phyloP scores from a whole-genome alignment of 2,113 vertebrate genomes.

The Electrona antarctica region DNA sequence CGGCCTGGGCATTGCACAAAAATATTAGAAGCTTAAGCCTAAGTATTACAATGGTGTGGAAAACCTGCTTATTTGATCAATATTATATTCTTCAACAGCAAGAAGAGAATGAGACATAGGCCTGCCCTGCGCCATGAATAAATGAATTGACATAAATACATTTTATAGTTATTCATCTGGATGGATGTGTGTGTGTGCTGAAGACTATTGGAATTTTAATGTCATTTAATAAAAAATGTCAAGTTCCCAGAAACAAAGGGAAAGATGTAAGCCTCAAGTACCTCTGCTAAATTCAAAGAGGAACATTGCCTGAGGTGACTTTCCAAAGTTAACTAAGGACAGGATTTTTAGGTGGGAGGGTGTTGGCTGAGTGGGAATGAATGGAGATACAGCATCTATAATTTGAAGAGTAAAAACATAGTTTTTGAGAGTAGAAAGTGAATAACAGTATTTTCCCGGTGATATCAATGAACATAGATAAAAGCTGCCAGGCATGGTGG shows the following conservation, averaged over 20 bases:
- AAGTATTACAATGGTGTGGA: no score
- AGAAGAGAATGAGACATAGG: no score
- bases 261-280: background rate
- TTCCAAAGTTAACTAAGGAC: slow-evolving; percentile 6
- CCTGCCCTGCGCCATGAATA: background rate
- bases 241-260: background rate
- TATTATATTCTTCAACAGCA: no score
- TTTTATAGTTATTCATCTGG: no score
- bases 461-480: background rate
- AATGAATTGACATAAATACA: background rate
- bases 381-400: slow-evolving; percentile 2
- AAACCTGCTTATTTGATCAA: no score
- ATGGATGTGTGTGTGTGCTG: background rate
- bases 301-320: background rate
- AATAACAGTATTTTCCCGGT: slow-evolving; percentile 31
- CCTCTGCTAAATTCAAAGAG: background rate
- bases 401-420: slow-evolving; percentile 15
- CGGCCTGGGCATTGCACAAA: no score
- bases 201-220: background rate
- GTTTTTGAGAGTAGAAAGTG: slow-evolving; percentile 5
- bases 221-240: background rate
- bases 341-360: background rate
- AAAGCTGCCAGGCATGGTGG: background rate
- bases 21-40: no score
- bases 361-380: background rate